Evolutionary conservation across 2,888 invertebrate genomes (phyloP), one percentile per base, ranked within the genome.

Genomic region (Cheilosia variabilis): DNA sequence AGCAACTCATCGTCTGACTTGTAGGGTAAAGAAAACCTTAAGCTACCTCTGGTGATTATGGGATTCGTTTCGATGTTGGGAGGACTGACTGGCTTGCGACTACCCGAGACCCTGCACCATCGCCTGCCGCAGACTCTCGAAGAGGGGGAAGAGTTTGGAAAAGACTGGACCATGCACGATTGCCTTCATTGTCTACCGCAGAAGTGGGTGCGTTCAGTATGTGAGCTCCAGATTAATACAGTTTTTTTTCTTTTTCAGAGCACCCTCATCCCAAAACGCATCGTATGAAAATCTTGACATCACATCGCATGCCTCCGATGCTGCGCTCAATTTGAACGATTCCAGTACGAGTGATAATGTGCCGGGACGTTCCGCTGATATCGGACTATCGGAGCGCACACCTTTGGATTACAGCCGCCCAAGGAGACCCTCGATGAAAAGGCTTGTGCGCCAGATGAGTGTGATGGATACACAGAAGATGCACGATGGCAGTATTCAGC

Each of bases 81-180:
- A 6, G 97, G 97, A 2, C 90, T 97, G 76, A 95, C 96, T 1
- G 96, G 96, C 0, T 93, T 97, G 6, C 93, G 97, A 22, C 91
- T 98, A 86, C 97, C 97, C 0, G 97, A 98, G 93, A 98, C 97
- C 0, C 92, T 97, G 41, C 96, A 97, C 90, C 94, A 96, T 89
- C 94, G 96, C 3, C 91, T 98, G 87, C 97, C 97, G 0, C 97
- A 97, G 92, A 97, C 97, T 0, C 94, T 97, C 7, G 97, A 96
- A 90, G 97, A 98, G 91, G 97, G 97, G 2, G 97, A 97, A 91
- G 94, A 95, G 89, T 97, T 97, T 90, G 97, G 97, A 41, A 96
- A 96, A 91, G 94, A 96, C 89, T 97, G 97, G 95, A 94, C 94
- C 0, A 93, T 95, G 87, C 93, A 94, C 41, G 96, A 97, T 90